A percentile compares a stretch with the other conserved stretches of the same genome.
Conservation (phyloP, 2,113 vertebrate species). For the Aepyceros melampus region DNA sequence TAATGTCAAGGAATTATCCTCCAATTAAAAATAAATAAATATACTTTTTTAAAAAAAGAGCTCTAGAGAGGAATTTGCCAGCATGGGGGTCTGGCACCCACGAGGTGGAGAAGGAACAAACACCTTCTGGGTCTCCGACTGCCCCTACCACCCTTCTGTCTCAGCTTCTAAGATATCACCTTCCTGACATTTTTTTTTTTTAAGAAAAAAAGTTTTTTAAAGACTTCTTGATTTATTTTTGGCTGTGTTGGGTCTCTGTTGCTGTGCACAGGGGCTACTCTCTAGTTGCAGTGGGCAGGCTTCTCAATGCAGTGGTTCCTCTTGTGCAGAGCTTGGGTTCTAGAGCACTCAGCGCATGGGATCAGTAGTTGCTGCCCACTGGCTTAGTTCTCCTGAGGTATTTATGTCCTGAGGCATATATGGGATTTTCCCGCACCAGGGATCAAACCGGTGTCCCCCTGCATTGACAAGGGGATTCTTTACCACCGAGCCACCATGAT, state of each 20-base stretch:
- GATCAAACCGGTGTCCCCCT: not conserved
- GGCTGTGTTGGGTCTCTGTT: not conserved
- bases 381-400: not conserved
- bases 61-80: too few relatives aligned
- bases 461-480: not conserved
- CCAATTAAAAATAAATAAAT: not conserved
- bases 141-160: not conserved
- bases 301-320: not conserved
- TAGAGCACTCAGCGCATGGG: rapidly evolving
- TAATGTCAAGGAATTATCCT: not conserved
- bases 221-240: not conserved
- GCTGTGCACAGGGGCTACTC: not conserved
- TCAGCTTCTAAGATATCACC: not conserved
- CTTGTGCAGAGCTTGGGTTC: not conserved
- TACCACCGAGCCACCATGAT: not conserved
- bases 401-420: not conserved
- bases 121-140: not conserved
- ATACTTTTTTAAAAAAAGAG: not conserved
- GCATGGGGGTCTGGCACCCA: not conserved
- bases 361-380: not conserved
- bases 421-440: not conserved
- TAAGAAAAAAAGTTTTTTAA: not conserved
- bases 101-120: not conserved
- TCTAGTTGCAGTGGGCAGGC: not conserved
- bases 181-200: not conserved